Base-by-base conservation (phyloP, 2,888 invertebrate genomes). In the Dryocosmus kuriphilus region DNA sequence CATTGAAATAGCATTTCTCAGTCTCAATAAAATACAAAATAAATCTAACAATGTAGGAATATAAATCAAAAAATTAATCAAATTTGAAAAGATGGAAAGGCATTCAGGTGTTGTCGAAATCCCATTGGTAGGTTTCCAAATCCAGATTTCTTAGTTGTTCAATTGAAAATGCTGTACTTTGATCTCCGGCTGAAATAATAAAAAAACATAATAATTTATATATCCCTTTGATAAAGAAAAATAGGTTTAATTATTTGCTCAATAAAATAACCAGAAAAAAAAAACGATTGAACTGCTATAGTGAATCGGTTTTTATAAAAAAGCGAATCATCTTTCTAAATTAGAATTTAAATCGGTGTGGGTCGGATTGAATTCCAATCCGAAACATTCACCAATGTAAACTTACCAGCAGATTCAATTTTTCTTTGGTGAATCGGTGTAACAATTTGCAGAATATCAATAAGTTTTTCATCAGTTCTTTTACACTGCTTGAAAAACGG, bases 401-500 rank as follows among this genome's bases (percentile, higher is more conserved):
- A 89, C 91, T 91, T 78, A 94, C 95, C 93, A 77, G 93, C 92
- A 84, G 92, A 91, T 84, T 92, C 91, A 46, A 91, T 91, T 77
- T 92, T 92, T 83, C 93, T 92, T 55, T 94, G 94, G 83, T 94
- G 94, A 82, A 95, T 93, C 4, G 95, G 95, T 80, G 94, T 93
- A n/a, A 95, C 95, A 63, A 95, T 94, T 73, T 94, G 94, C 32
- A 96, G 92, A 79, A 96, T 92, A 74, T 94, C 94, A 1, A 95
- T 94, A 80, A 96, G 88, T 84, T 93, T 93, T 61, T 86, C 86
- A 87, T 94, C 93, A 41, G 93, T 92, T 89, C 93, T 94, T 78
- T 94, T 92, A 83, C 94, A 93, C 87, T 95, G 95, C 90, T 96
- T 97, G 90, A 97, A 96, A 93, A 97, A 95, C 80, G 94, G 92